phyloP scores from a whole-genome alignment of 2,113 vertebrate genomes.

The Archocentrus centrarchus region DNA sequence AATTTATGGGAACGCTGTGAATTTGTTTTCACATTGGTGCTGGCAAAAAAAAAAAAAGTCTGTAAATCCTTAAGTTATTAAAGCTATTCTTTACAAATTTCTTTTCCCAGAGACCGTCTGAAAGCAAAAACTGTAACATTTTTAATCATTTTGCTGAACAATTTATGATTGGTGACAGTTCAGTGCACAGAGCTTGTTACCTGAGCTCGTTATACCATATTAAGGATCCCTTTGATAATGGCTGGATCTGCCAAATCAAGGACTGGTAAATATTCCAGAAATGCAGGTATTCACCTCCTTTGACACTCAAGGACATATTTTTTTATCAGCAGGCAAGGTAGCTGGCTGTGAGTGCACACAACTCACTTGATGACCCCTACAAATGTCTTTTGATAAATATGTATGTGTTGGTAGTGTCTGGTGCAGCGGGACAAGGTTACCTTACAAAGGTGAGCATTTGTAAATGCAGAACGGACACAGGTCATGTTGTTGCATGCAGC shows the following conservation, averaged over 20 bases:
- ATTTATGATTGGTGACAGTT: conserved; percentile 20
- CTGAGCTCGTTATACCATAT: conserved; percentile 48
- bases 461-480: conserved; percentile 45
- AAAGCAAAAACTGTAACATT: not conserved
- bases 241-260: conserved; percentile 46
- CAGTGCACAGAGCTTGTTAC: not conserved
- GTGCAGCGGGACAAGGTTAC: conserved; percentile 54
- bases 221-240: conserved; percentile 63
- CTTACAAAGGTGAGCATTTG: conserved; percentile 53
- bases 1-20: conserved; percentile 58
- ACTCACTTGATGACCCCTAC: conserved; percentile 44
- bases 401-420: conserved; percentile 51
- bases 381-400: conserved; percentile 68
- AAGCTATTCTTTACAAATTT: not conserved
- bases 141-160: conserved; percentile 37
- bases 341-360: conserved; percentile 4
- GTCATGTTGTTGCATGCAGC: conserved; percentile 23
- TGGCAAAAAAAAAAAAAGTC: conserved; percentile 8
- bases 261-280: conserved; percentile 50
- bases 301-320: conserved; percentile 59
- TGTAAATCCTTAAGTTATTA: conserved; percentile 24
- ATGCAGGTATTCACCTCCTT: conserved; percentile 55
- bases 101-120: not conserved
- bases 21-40: conserved; percentile 47
- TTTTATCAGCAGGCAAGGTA: conserved; percentile 22